Percentiles rank a stretch among this genome's conserved stretches.
Evolutionary conservation across 1,140 invertebrate genomes (phyloP).

Genomic region (Periplaneta americana): DNA sequence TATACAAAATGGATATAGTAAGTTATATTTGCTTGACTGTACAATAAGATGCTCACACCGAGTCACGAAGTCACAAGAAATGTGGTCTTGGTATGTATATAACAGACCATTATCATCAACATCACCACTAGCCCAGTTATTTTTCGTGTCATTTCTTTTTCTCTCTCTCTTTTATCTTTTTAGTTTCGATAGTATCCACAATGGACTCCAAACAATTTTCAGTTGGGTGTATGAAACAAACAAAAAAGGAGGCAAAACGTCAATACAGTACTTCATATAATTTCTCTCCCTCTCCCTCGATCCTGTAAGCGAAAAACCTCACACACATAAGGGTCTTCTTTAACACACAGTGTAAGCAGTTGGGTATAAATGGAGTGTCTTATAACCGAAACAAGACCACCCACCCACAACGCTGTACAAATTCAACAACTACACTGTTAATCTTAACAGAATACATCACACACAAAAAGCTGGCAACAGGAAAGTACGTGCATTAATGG

Average conservation of each 20-base stretch:
- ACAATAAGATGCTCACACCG: not conserved
- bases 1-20: too few relatives aligned
- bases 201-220: not conserved
- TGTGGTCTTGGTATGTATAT: not conserved
- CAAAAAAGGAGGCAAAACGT: not conserved
- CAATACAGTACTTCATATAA: not conserved
- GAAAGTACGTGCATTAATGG: not conserved
- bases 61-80: not conserved
- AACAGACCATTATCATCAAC: not conserved
- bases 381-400: not conserved
- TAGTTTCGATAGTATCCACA: not conserved
- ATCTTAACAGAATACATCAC: not conserved
- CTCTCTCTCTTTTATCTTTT: not conserved
- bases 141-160: not conserved
- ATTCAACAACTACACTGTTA: not conserved
- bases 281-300: not conserved
- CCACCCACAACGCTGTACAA: not conserved
- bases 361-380: not conserved
- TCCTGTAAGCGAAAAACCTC: not conserved
- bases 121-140: not conserved
- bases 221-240: not conserved
- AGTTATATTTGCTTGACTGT: not conserved
- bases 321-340: not conserved
- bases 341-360: not conserved
- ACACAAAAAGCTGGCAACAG: not conserved